Evolutionary conservation across 64 coral and sea anemone genomes (phyloP), one percentile per base, ranked within the genome.

Genomic region (Porites lutea): DNA sequence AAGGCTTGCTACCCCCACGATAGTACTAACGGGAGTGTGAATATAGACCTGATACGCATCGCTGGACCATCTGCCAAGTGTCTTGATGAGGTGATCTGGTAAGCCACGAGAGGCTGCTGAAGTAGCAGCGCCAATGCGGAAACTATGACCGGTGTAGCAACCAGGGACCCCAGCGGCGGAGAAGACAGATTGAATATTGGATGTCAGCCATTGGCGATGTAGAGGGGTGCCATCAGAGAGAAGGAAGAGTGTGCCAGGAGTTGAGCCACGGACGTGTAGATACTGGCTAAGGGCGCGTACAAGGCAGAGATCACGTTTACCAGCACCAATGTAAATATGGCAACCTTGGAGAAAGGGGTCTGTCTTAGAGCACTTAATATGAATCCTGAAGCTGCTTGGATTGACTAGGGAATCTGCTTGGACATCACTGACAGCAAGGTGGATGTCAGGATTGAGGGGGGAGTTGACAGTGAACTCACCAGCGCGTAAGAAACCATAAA

Each of bases 211-310:
- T 20, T 13, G 16, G 64, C 18, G 65, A 19, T n/a, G 15, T 63
- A 87, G 7, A 5, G 83, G 59, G 7, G 11, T 64, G 65, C 68
- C 86, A 53, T 68, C 63, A 3, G 15, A 5, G 59, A 62, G 64
- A 6, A 53, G 47, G 55, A 88, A 88, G 12, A 88, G 50, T 11
- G 68, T 68, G 86, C 86, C 86, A 15, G 65, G 86, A 74, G 55
- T 20, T n/a, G 27, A 44, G n/a, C 86, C 86, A 73, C 69, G 18
- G 55, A 71, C 3, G 52, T 64, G 45, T 18, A 84, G 15, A 65
- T 65, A 66, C 55, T 48, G 54, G 12, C 13, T 27, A 8, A 84
- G 60, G 19, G 81, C 59, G 2, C 20, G 15, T 10, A 84, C 81
- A 20, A 59, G 81, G 14, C 81, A 84, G 19, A 65, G n/a, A 8